Percentiles rank a stretch among this genome's conserved stretches.
Conservation (phyloP, 2,113 vertebrate genomes). For the Lamprotornis superbus region DNA sequence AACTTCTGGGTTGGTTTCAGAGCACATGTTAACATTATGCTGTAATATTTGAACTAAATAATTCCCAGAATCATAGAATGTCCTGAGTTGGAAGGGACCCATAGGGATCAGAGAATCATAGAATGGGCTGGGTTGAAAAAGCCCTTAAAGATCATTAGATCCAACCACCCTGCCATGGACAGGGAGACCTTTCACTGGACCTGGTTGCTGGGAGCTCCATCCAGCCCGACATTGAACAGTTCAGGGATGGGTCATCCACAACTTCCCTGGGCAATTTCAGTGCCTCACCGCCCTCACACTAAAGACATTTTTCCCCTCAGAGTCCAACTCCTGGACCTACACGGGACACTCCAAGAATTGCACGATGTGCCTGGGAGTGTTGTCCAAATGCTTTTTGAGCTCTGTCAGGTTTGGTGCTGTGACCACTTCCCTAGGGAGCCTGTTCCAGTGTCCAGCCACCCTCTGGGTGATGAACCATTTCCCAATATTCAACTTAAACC, state of each 20-base stretch:
- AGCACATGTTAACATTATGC: not conserved
- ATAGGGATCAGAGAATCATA: not conserved
- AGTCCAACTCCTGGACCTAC: not conserved
- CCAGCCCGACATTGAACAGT: not conserved
- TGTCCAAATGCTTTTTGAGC: accelerated
- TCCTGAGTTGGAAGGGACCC: not conserved
- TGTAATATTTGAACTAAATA: not conserved
- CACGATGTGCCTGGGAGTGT: accelerated
- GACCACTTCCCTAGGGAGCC: not conserved
- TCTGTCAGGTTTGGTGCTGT: not conserved
- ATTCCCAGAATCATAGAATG: not conserved
- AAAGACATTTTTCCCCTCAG: not conserved
- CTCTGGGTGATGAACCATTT: not conserved
- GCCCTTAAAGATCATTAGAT: not conserved
- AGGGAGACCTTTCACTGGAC: not conserved
- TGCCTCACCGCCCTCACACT: not conserved
- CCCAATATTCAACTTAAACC: not conserved
- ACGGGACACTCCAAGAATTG: too few relatives aligned
- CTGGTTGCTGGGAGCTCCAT: not conserved
- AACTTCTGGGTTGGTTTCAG: not conserved
- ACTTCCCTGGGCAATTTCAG: not conserved
- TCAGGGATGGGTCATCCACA: not conserved
- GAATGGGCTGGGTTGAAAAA: not conserved
- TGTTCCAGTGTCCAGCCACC: not conserved
- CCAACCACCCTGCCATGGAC: accelerated